Conservation (phyloP, 2,113 vertebrate species). For the Megaceryle maxima region DNA sequence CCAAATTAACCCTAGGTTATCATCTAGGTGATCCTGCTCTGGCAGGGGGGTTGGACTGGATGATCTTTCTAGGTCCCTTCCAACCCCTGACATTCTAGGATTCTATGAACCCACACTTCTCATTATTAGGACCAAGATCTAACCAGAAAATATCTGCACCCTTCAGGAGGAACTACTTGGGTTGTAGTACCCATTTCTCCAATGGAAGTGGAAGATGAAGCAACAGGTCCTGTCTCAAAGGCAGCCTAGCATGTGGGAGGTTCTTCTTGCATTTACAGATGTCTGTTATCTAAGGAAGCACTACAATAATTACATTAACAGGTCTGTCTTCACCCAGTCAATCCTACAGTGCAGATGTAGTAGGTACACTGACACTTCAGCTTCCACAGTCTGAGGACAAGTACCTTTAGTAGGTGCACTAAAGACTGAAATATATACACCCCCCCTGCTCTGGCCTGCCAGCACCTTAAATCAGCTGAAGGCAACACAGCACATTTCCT, state of each 20-base stretch:
- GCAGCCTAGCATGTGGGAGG: background rate
- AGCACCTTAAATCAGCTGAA: background rate
- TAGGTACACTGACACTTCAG: background rate
- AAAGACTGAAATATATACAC: background rate
- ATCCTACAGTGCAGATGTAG: background rate
- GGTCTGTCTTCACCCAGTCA: background rate
- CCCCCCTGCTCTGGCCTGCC: background rate
- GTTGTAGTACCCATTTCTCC: background rate
- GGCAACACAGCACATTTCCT: background rate
- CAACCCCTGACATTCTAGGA: too few species aligned
- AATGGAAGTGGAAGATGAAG: background rate
- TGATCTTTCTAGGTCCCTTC: too few species aligned
- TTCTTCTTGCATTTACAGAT: background rate
- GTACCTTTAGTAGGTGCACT: background rate
- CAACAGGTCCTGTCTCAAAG: background rate
- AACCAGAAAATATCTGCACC: background rate
- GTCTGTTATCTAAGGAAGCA: background rate
- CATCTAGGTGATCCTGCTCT: too few species aligned
- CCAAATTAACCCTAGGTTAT: background rate
- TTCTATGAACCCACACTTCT: background rate
- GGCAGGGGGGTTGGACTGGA: too few species aligned
- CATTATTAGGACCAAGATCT: background rate
- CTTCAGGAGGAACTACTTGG: background rate
- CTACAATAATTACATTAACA: background rate
- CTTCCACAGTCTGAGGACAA: background rate